These are phyloP conservation scores for Epinephelus coioides DNA, from an alignment of 2,797 vertebrate species.

Conservation along the genomic window DNA sequence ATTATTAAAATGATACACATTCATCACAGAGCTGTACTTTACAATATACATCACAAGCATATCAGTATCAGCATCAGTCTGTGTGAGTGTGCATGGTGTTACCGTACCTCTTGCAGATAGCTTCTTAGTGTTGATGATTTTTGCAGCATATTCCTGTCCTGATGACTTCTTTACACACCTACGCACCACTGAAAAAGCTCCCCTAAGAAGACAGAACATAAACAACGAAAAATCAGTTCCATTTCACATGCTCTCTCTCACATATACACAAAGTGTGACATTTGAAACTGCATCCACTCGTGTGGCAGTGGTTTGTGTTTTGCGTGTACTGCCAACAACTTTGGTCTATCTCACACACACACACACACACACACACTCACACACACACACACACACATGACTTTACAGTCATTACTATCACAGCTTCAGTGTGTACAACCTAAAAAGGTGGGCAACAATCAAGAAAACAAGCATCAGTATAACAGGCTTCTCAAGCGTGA, in stretches of 20 bases:
- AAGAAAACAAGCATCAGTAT: slow-evolving; percentile 13
- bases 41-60: slow-evolving; percentile 7
- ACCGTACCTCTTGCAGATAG: slow-evolving; percentile 96
- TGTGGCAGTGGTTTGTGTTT: slow-evolving; percentile 52
- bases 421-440: slow-evolving; percentile 18
- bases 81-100: slow-evolving; percentile 54
- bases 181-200: slow-evolving; percentile 99
- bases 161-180: slow-evolving; percentile 99
- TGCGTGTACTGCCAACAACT: slow-evolving; percentile 50
- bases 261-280: slow-evolving; percentile 53
- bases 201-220: slow-evolving; percentile 87
- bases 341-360: slow-evolving; percentile 8
- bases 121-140: slow-evolving; percentile 99
- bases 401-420: slow-evolving; percentile 46
- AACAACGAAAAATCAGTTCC: slow-evolving; percentile 74
- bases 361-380: slow-evolving; percentile 9
- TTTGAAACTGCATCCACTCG: slow-evolving; percentile 57
- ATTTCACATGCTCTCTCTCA: slow-evolving; percentile 49
- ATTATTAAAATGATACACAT: background rate
- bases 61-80: slow-evolving; percentile 21
- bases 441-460: slow-evolving; percentile 43
- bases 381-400: slow-evolving; percentile 4
- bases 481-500: slow-evolving; percentile 19
- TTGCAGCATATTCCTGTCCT: slow-evolving; percentile 98
- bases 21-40: background rate